Base-by-base conservation (phyloP, 2,888 invertebrate species). In the Drosophila ochracea region DNA sequence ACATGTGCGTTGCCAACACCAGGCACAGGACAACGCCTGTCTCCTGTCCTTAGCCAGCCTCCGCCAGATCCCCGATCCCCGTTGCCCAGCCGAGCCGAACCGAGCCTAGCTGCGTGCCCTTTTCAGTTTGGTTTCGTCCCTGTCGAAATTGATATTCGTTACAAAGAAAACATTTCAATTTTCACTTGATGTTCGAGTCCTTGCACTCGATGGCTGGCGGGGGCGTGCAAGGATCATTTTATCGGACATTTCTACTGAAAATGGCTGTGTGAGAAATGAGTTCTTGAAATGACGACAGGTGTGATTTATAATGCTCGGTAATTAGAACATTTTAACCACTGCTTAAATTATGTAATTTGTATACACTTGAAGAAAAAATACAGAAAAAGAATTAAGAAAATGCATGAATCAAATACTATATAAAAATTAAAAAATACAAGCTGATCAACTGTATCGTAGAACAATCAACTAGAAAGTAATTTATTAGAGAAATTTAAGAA, bases 1-100 rank as follows among this genome's bases (percentile, higher is more conserved):
- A 86, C 87, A 85, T 90, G 85, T 91, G 91, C 89, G 89, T 90
- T 84, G 82, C 78, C 82, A 82, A 84, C 80, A 82, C 83, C 82
- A 41, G 70, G 64, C 75, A 66, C 73, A 83, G 82, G 77, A 86
- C 84, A 76, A 68, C 55, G 73, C 68, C 52, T 55, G 62, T 55
- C 41, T 47, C 35, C n/a, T 59, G 69, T 50, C 52, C 77, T 30
- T n/a, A 63, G 58, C 62, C 68, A 76, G 68, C 54, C 63, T 55
- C 37, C 59, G 68, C 61, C 57, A 57, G 52, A 50, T 43, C 19
- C 61, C 33, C 52, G 25, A 53, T 63, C 57, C 55, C 66, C 72
- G 28, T 33, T 25, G 37, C 19, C 52, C 21, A 16, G 19, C 21
- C 7, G 30, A 37, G 41, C 33, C 41, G 31, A 25, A 25, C 41